Percentiles rank a stretch among this genome's conserved stretches.
Evolutionary conservation across 2,797 vertebrate genomes (phyloP).

Genomic region (Rhinogobio ventralis): DNA sequence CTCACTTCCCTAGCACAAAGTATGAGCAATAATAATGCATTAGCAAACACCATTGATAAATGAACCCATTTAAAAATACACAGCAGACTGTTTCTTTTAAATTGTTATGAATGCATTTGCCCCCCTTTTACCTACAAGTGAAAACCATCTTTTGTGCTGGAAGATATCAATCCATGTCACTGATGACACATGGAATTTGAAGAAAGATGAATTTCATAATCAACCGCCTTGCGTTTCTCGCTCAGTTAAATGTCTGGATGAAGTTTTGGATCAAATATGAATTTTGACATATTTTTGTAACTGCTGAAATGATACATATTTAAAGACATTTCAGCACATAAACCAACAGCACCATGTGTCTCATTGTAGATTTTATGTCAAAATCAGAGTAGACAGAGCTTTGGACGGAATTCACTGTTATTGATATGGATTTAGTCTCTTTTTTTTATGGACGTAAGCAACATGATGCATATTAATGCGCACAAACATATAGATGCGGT

Average conservation of each 20-base stretch:
- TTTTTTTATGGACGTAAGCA: background rate
- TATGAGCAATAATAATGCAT: background rate
- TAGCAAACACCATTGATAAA: background rate
- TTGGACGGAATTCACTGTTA: background rate
- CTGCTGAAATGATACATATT: background rate
- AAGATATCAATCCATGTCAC: background rate
- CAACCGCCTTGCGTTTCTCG: background rate
- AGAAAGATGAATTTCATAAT: background rate
- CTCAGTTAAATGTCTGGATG: background rate
- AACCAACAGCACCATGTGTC: background rate
- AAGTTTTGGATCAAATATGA: background rate
- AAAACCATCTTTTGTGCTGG: background rate
- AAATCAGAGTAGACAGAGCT: slow-evolving; percentile 7
- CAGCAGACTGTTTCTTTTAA: background rate
- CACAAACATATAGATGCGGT: background rate
- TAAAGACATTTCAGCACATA: background rate
- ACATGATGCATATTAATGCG: background rate
- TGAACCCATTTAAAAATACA: background rate
- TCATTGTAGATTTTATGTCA: background rate
- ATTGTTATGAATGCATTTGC: background rate
- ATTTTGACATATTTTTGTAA: slow-evolving; percentile 15
- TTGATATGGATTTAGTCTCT: background rate
- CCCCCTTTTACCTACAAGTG: background rate
- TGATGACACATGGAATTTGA: slow-evolving; percentile 25
- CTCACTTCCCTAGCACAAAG: background rate